Conservation (phyloP, 2,797 vertebrate species). For the Nyctibius grandis region DNA sequence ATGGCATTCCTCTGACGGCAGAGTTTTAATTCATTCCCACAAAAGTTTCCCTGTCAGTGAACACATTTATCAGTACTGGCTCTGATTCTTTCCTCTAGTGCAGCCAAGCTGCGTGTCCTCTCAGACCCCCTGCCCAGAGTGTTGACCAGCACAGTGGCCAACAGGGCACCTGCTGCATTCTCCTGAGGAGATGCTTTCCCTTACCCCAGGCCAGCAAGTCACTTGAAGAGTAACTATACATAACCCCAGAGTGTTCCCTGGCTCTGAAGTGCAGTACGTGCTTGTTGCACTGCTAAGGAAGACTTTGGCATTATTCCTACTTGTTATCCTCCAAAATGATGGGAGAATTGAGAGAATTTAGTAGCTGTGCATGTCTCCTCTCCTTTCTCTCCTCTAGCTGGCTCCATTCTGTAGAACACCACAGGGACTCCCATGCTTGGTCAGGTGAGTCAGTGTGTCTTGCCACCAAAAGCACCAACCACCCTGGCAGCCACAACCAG, state of each 20-base stretch:
- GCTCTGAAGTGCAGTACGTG: neutral
- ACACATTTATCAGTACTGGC: neutral
- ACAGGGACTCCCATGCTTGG: neutral
- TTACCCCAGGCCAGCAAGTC: neutral
- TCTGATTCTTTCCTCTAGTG: neutral
- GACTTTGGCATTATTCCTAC: neutral
- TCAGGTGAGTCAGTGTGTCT: neutral
- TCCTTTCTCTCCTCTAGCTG: neutral
- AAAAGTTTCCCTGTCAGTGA: neutral
- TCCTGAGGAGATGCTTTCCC: neutral
- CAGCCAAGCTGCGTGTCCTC: fast-evolving
- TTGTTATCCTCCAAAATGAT: neutral
- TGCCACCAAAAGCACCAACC: neutral
- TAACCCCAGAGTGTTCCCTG: neutral
- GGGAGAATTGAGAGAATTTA: neutral
- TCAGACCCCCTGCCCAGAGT: neutral
- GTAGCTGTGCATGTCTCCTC: fast-evolving
- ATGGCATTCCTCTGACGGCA: neutral
- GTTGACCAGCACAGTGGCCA: neutral
- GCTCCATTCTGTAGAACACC: neutral
- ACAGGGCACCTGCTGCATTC: fast-evolving
- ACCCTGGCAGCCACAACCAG: neutral
- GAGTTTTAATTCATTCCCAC: neutral
- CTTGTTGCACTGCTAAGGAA: neutral
- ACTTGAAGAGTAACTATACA: neutral